These are phyloP conservation scores for Morpho deidamia DNA, from an alignment of 2,888 invertebrate species.

Conservation along the genomic window DNA sequence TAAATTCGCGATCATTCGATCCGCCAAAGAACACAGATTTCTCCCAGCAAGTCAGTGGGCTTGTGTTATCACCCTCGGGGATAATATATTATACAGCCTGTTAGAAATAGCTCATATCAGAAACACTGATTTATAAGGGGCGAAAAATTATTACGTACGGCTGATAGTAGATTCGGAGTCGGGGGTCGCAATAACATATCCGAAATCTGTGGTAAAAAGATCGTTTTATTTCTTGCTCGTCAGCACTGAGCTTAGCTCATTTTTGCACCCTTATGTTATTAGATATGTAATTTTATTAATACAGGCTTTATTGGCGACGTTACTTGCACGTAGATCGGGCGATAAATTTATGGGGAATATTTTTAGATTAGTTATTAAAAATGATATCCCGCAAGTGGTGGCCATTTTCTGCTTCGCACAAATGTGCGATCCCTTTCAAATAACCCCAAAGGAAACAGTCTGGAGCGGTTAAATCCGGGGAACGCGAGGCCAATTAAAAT, in stretches of 20 bases:
- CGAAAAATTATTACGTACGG: conserved; percentile 46
- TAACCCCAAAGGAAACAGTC: no score
- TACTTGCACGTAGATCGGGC: no score
- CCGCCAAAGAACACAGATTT: conserved; percentile 4
- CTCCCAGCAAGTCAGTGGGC: conserved; percentile 37
- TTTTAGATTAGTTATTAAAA: no score
- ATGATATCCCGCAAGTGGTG: no score
- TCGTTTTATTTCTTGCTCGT: conserved; percentile 18
- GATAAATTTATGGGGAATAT: no score
- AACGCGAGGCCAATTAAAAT: no score
- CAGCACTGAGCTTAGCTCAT: conserved; percentile 11
- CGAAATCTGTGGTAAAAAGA: conserved; percentile 20
- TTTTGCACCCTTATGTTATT: conserved; percentile 4
- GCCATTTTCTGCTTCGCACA: no score
- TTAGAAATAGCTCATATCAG: conserved; percentile 64
- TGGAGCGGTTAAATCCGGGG: no score
- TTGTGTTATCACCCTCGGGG: conserved; percentile 53
- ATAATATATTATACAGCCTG: conserved; percentile 57
- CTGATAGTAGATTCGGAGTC: conserved; percentile 22
- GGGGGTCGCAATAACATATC: conserved; percentile 24
- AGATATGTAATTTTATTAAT: neutral
- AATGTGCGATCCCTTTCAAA: no score
- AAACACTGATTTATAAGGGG: conserved; percentile 64
- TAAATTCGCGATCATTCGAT: conserved; percentile 3
- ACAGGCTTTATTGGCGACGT: neutral